phyloP scores from a whole-genome alignment of 2,797 vertebrate genomes.

The Hirundo rustica region DNA sequence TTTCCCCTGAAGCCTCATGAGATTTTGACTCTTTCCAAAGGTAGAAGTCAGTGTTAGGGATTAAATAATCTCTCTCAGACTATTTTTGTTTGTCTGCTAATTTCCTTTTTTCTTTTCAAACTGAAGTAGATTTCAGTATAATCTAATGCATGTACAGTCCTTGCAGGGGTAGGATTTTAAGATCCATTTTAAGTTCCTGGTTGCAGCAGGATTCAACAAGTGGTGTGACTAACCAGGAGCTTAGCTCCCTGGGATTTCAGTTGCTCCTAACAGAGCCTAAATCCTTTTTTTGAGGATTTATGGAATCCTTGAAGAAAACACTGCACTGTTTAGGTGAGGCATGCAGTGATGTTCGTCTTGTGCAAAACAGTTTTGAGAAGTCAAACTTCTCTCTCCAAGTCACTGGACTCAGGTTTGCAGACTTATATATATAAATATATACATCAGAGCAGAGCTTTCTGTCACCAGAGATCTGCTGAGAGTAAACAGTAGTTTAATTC shows the following conservation, averaged over 20 bases:
- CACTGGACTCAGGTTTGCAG: not conserved
- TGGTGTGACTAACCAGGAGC: not conserved
- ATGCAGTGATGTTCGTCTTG: not conserved
- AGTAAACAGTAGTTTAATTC: not conserved
- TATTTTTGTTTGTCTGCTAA: not conserved
- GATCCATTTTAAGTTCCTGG: not conserved
- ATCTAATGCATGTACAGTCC: accelerated
- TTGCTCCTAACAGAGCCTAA: not conserved
- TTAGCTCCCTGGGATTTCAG: not conserved
- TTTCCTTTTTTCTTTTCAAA: not conserved
- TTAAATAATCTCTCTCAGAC: not conserved
- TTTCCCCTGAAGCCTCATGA: not conserved
- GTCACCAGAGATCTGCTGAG: not conserved
- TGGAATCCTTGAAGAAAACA: not conserved
- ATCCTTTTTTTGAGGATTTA: not conserved
- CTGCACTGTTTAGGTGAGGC: accelerated
- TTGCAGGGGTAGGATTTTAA: not conserved
- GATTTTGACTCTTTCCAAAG: not conserved
- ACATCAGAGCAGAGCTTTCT: not conserved
- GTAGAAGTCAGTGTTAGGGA: not conserved
- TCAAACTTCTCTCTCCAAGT: not conserved
- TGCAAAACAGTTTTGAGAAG: not conserved
- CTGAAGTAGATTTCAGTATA: not conserved
- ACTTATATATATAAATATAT: accelerated
- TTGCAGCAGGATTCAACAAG: not conserved